Base-by-base conservation (phyloP, 2,797 vertebrate genomes). In the Phrynocephalus guinanensis region DNA sequence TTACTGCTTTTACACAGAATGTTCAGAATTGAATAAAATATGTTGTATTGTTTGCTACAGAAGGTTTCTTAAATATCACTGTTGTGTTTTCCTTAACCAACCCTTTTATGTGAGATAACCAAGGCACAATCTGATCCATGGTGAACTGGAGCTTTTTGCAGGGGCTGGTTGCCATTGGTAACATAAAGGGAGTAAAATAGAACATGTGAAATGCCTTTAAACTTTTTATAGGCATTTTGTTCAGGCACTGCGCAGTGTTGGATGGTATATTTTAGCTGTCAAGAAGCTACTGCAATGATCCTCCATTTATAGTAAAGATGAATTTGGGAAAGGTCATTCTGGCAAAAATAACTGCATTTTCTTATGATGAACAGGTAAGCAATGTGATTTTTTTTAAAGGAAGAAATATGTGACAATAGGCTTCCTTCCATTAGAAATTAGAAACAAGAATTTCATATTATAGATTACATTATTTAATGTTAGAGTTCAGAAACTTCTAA, bases 171-270 rank as follows among this genome's bases (percentile, higher is more conserved):
- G 97, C 96, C 94, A 97, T 94, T 95, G 95, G 97, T 95, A 95
- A 97, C 95, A 82, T 93, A 93, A 88, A 93, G 93, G 94, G 96
- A 97, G 95, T 94, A 87, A 94, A 95, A 92, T 94, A 96, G 96
- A 95, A 96, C 94, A 91, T 94, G 91, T 5, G 94, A 95, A 94
- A 94, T 94, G 95, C 94, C 95, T 95, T 93, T 96, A 96, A 96
- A 96, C 95, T 76, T 76, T 97, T 97, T 95, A 91, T 95, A 91
- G 95, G 97, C 98, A 93, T 86, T 86, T 81, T 97, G 98, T 97
- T 97, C 96, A 96, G 97, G 97, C 98, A 97, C 91, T 97, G 97
- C 95, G 93, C 93, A 92, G 93, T 71, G 73, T 73, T 84, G 68
- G 73, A 79, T 86, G 91, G 89, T 87, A 70, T 73, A 73, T 87